phyloP scores from a whole-genome alignment of 2,888 invertebrate genomes.

The Lasioglossum calceatum region DNA sequence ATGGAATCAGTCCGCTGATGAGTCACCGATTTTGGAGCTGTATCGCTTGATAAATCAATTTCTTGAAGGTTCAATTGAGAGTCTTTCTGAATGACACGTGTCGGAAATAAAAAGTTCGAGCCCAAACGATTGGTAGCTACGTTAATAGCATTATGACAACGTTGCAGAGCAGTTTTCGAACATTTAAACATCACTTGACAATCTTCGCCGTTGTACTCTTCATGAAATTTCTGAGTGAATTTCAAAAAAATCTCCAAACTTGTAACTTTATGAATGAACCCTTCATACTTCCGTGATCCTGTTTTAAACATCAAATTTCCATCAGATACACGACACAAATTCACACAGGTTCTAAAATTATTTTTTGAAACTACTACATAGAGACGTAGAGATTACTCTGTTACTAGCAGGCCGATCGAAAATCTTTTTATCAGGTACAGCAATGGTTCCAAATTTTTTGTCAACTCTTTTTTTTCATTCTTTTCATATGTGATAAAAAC shows the following conservation, averaged over 20 bases:
- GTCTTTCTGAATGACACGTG: constrained; percentile 84
- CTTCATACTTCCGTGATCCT: constrained; percentile 87
- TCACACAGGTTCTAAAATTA: too few species aligned
- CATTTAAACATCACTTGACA: constrained; percentile 91
- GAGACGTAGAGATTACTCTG: too few species aligned
- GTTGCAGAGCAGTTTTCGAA: constrained; percentile 87
- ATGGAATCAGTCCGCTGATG: constrained; percentile 62
- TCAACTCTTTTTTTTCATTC: too few species aligned
- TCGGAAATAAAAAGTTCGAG: constrained; percentile 90
- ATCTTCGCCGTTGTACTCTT: constrained; percentile 90
- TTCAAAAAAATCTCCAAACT: constrained; percentile 90
- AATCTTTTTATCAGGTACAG: too few species aligned
- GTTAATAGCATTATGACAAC: constrained; percentile 91
- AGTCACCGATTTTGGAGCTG: not conserved
- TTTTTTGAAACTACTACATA: too few species aligned
- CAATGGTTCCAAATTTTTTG: too few species aligned
- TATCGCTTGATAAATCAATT: constrained; percentile 59
- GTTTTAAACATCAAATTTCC: constrained; percentile 19
- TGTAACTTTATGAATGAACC: constrained; percentile 89
- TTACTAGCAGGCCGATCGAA: too few species aligned
- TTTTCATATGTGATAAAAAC: too few species aligned
- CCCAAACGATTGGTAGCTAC: constrained; percentile 88
- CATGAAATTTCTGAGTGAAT: constrained; percentile 91
- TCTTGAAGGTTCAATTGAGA: constrained; percentile 85
- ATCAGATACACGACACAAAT: not conserved